These are phyloP conservation scores for Ammodytes marinus DNA, from an alignment of 2,113 vertebrate genomes.

Conservation along the genomic window DNA sequence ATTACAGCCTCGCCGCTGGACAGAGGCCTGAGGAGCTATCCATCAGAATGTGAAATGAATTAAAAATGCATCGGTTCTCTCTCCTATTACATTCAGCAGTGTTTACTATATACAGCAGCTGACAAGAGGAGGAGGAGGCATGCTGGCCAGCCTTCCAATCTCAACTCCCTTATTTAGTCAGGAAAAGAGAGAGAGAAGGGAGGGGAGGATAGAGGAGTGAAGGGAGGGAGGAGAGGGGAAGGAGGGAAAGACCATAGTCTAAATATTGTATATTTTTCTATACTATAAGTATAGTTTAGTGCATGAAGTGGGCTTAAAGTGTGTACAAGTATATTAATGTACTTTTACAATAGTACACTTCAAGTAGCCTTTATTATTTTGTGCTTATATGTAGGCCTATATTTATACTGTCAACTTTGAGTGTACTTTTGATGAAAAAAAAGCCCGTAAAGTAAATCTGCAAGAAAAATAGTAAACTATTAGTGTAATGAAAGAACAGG, in stretches of 20 bases:
- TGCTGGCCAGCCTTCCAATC: slow-evolving; percentile 47
- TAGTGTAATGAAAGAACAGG: no score
- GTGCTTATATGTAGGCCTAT: no score
- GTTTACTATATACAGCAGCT: slow-evolving; percentile 37
- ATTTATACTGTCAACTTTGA: no score
- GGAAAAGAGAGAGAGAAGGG: slow-evolving; percentile 46
- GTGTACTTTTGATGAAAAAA: no score
- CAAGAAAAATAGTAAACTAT: no score
- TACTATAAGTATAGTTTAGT: no score
- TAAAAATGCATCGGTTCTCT: slow-evolving; percentile 58
- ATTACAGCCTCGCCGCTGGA: slow-evolving; percentile 46
- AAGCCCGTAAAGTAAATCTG: no score
- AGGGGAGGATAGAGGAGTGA: not conserved
- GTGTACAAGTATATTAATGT: no score
- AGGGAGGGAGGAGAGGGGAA: not conserved
- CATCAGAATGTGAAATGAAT: slow-evolving; percentile 58
- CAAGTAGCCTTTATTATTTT: no score
- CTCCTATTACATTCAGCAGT: slow-evolving; percentile 35
- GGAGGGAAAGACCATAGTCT: not conserved
- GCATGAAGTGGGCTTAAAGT: no score
- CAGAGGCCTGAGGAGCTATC: slow-evolving; percentile 32
- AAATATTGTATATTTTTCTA: no score
- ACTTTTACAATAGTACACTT: no score
- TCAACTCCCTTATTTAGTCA: slow-evolving; percentile 84
- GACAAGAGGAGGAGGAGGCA: slow-evolving; percentile 43